phyloP scores from a whole-genome alignment of 2,797 vertebrate species.

The Sparidentex hasta region DNA sequence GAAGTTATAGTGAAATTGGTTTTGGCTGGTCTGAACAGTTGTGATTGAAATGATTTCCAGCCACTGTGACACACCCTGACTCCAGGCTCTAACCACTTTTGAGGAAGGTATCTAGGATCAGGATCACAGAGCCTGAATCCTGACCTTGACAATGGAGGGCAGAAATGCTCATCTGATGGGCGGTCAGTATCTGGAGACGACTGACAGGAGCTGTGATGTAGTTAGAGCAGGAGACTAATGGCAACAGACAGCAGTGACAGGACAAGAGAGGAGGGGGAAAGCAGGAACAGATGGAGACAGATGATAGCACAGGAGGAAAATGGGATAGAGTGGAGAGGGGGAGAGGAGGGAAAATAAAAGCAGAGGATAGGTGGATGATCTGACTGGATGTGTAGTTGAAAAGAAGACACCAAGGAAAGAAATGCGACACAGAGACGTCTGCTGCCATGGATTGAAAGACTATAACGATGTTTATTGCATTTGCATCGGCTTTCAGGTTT shows the following conservation, averaged over 20 bases:
- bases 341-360: conserved; percentile 33
- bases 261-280: conserved; percentile 55
- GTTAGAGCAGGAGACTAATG: conserved; percentile 74
- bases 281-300: conserved; percentile 76
- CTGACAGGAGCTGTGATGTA: conserved; percentile 73
- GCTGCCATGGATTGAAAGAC: conserved; percentile 40
- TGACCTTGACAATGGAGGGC: conserved; percentile 65
- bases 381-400: conserved; percentile 43
- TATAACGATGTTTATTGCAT: conserved; percentile 26
- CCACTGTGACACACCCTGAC: conserved; percentile 16
- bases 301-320: conserved; percentile 67
- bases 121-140: conserved; percentile 44
- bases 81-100: conserved; percentile 15
- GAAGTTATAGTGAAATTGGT: too few relatives aligned
- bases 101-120: conserved; percentile 43
- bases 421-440: conserved; percentile 25
- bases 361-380: conserved; percentile 13
- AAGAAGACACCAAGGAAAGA: conserved; percentile 22
- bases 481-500: conserved; percentile 39
- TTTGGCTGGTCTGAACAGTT: not conserved
- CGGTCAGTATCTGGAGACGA: conserved; percentile 67
- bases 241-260: conserved; percentile 76
- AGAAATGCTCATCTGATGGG: conserved; percentile 55
- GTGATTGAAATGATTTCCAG: conserved; percentile 9
- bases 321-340: conserved; percentile 44